phyloP scores from a whole-genome alignment of 2,113 vertebrate genomes.

The Crypturellus undulatus region DNA sequence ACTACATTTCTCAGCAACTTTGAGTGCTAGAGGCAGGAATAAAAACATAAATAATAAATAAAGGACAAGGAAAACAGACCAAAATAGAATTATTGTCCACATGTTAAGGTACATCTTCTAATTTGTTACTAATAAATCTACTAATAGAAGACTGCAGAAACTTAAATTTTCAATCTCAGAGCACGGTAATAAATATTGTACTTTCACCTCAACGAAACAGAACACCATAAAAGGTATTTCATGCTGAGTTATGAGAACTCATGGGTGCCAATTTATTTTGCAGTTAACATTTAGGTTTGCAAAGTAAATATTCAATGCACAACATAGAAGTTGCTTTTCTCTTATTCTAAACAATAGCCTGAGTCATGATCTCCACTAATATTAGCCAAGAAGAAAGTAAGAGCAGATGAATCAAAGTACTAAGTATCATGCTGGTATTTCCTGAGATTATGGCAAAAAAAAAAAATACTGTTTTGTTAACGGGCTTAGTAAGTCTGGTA shows the following conservation, averaged over 20 bases:
- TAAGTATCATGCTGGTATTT: conserved; percentile 25
- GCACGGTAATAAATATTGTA: neutral
- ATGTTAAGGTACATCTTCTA: neutral
- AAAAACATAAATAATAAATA: neutral
- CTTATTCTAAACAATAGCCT: neutral
- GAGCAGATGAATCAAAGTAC: conserved; percentile 15
- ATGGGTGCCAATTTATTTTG: neutral
- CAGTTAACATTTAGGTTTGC: neutral
- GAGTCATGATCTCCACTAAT: neutral
- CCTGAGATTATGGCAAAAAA: neutral
- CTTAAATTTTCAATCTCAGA: neutral
- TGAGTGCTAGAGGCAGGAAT: neutral
- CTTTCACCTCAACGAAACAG: neutral
- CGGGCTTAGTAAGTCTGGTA: neutral
- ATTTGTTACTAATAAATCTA: neutral
- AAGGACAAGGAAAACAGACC: neutral
- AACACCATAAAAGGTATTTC: neutral
- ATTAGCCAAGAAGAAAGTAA: neutral
- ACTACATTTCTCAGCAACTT: neutral
- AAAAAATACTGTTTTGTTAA: neutral
- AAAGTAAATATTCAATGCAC: neutral
- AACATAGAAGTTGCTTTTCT: neutral
- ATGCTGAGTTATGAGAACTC: neutral
- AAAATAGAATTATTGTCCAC: neutral
- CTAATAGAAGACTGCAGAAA: neutral